A percentile compares a stretch with the other conserved stretches of the same genome.
phyloP scores from a whole-genome alignment of 2,113 vertebrate genomes.

The Cichladusa arquata region DNA sequence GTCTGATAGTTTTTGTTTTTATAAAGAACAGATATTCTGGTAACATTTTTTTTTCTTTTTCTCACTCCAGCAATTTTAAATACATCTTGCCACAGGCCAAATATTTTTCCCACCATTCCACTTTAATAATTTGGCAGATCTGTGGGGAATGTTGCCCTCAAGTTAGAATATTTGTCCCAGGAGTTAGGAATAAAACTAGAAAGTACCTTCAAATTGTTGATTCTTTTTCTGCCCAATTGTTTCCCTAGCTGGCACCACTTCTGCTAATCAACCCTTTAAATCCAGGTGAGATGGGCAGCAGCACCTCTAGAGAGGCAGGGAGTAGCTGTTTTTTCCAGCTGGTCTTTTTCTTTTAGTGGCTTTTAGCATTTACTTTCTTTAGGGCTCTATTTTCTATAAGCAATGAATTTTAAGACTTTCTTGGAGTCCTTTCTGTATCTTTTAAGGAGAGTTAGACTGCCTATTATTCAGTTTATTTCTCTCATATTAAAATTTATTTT shows the following conservation, averaged over 20 bases:
- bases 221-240: not conserved
- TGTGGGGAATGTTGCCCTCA: not conserved
- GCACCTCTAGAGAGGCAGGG: accelerated
- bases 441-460: not conserved
- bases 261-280: not conserved
- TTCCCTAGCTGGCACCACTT: not conserved
- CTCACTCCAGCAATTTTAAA: conserved; percentile 33
- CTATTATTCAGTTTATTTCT: not conserved
- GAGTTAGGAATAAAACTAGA: not conserved
- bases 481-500: not conserved
- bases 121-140: not conserved
- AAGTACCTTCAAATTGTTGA: not conserved
- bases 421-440: not conserved
- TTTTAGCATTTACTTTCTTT: accelerated
- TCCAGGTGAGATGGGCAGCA: not conserved
- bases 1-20: not conserved
- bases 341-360: accelerated
- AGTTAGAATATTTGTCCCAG: not conserved
- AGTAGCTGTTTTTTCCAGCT: accelerated
- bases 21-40: not conserved
- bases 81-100: not conserved
- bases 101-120: not conserved
- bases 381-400: accelerated
- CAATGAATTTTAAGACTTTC: not conserved
- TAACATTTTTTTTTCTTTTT: not conserved